Percentiles rank a stretch among this genome's conserved stretches.
These are phyloP conservation scores for Cololabis saira DNA, from an alignment of 2,113 vertebrate genomes.

Conservation along the genomic window DNA sequence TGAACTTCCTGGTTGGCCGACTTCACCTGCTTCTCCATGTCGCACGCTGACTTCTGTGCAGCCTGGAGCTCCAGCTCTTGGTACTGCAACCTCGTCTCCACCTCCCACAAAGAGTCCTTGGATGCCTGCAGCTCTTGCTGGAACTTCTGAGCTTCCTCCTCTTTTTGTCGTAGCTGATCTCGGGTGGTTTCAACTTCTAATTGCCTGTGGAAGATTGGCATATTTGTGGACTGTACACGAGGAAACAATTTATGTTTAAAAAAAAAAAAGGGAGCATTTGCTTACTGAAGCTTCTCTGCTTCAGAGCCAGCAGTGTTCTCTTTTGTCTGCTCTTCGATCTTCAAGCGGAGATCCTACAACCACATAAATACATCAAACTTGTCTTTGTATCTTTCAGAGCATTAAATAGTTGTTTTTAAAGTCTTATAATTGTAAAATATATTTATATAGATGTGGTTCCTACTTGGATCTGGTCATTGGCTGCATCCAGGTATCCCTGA, in stretches of 20 bases:
- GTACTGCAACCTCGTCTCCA: conserved; percentile 55
- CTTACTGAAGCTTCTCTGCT: conserved; percentile 85
- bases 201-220: conserved; percentile 72
- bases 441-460: not conserved
- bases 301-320: conserved; percentile 81
- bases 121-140: conserved; percentile 60
- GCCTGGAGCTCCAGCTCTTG: conserved; percentile 55
- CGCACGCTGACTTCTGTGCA: conserved; percentile 48
- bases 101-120: conserved; percentile 49
- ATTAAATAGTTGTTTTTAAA: not conserved
- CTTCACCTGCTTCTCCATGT: conserved; percentile 78
- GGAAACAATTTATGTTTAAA: not conserved
- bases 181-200: conserved; percentile 76
- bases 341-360: conserved; percentile 72
- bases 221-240: not conserved
- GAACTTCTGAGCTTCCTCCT: conserved; percentile 61
- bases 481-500: conserved; percentile 78
- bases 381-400: not conserved
- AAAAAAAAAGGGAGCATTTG: not conserved
- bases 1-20: conserved; percentile 77
- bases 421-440: not conserved
- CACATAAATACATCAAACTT: not conserved
- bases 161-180: conserved; percentile 78
- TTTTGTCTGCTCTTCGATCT: conserved; percentile 78
- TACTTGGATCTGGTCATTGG: conserved; percentile 85